Conservation (phyloP, 2,113 vertebrate species). For the Brachyhypopomus gauderio region DNA sequence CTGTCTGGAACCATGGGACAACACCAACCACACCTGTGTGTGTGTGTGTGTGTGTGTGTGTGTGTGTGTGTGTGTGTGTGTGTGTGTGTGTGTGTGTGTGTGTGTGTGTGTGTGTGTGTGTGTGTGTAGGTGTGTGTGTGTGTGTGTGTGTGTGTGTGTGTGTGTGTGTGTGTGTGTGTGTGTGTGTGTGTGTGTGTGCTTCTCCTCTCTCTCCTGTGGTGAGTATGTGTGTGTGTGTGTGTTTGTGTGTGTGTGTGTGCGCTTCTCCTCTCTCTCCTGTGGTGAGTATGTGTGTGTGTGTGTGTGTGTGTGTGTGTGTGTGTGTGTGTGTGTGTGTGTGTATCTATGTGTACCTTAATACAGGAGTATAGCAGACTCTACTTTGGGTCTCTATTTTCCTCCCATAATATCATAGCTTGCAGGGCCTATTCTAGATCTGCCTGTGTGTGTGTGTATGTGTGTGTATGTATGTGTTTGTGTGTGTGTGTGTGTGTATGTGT, state of each 20-base stretch:
- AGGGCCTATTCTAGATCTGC: neutral
- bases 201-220: neutral
- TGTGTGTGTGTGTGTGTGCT: too few species aligned
- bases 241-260: too few species aligned
- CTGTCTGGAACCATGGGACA: neutral
- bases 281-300: neutral
- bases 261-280: neutral
- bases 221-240: too few species aligned
- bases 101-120: slow-evolving; percentile 7
- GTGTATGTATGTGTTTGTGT: neutral
- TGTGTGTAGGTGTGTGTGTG: slow-evolving; percentile 23
- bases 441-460: neutral
- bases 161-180: too few species aligned
- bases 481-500: neutral
- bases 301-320: neutral
- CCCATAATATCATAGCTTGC: slow-evolving; percentile 13
- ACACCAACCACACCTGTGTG: slow-evolving; percentile 8
- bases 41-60: slow-evolving; percentile 20
- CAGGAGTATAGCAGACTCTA: slow-evolving; percentile 15
- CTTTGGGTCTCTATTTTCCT: slow-evolving; percentile 2
- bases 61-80: slow-evolving; percentile 15
- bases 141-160: slow-evolving; percentile 19
- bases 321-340: neutral
- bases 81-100: slow-evolving; percentile 6
- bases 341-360: neutral